Evolutionary conservation across 2,113 vertebrate species (phyloP).

Genomic region (Meriones unguiculatus): DNA sequence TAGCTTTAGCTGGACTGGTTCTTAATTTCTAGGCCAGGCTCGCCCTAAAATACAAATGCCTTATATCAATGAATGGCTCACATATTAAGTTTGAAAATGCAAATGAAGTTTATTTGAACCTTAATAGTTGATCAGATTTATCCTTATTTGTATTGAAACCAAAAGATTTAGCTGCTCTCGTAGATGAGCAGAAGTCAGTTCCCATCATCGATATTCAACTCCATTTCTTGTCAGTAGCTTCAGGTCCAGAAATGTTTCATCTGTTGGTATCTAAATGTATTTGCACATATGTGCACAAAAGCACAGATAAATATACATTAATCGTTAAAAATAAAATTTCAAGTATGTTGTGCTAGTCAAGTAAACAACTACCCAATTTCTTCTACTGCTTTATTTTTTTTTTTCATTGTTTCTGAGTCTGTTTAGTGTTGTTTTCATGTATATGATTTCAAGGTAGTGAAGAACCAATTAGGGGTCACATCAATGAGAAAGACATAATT

Average conservation of each 20-base stretch:
- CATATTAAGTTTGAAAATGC: background rate
- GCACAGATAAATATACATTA: background rate
- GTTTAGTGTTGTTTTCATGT: background rate
- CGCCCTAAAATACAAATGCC: background rate
- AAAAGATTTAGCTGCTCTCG: background rate
- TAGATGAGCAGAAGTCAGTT: background rate
- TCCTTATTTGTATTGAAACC: background rate
- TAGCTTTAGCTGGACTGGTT: background rate
- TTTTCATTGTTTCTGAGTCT: background rate
- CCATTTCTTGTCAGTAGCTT: background rate
- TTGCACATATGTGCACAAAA: background rate
- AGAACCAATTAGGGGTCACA: background rate
- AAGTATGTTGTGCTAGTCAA: background rate
- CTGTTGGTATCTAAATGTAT: background rate
- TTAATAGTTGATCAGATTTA: background rate
- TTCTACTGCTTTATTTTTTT: background rate
- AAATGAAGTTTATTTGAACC: background rate
- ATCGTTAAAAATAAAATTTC: background rate
- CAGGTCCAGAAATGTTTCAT: background rate
- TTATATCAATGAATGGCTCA: background rate
- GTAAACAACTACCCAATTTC: background rate
- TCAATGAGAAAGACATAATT: background rate
- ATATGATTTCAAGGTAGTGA: background rate
- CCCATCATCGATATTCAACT: background rate
- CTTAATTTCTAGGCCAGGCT: background rate